These are phyloP conservation scores for Pseudoips prasinana DNA, from an alignment of 2,888 invertebrate species.

Conservation along the genomic window DNA sequence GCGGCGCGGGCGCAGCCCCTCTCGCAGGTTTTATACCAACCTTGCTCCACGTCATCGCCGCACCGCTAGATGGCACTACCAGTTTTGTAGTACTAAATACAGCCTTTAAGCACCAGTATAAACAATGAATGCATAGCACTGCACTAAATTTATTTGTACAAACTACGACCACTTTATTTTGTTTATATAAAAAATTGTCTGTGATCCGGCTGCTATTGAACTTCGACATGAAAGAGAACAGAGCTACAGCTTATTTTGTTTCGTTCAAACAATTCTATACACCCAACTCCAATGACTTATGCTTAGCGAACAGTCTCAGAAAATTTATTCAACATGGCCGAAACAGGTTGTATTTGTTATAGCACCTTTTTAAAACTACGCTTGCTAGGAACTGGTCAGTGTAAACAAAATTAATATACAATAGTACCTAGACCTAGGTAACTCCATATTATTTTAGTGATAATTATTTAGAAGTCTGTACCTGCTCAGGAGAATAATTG, in stretches of 20 bases:
- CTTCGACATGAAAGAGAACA: no score
- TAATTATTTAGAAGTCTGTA: no score
- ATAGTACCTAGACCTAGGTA: no score
- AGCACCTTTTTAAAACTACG: slow-evolving; percentile 7
- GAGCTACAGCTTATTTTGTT: no score
- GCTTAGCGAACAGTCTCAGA: slow-evolving; percentile 2
- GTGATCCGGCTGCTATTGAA: no score
- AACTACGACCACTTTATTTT: no score
- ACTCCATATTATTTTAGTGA: no score
- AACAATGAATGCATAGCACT: slow-evolving; percentile 6
- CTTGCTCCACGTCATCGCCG: slow-evolving; percentile 16
- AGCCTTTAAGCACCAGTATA: slow-evolving; percentile 8
- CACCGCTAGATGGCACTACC: slow-evolving; percentile 35
- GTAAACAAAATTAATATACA: no score
- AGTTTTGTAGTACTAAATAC: slow-evolving; percentile 1
- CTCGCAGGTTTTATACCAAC: slow-evolving; percentile 34
- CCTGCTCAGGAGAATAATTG: no score
- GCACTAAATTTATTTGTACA: no score
- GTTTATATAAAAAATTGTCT: no score
- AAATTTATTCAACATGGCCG: slow-evolving; percentile 18
- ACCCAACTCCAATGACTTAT: slow-evolving; percentile 2
- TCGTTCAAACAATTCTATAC: not conserved
- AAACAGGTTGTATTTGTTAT: slow-evolving; percentile 23
- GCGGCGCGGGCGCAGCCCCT: slow-evolving; percentile 33
- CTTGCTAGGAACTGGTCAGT: not conserved